These are phyloP conservation scores for Camelus dromedarius DNA, from an alignment of 2,113 vertebrate genomes.

Conservation along the genomic window DNA sequence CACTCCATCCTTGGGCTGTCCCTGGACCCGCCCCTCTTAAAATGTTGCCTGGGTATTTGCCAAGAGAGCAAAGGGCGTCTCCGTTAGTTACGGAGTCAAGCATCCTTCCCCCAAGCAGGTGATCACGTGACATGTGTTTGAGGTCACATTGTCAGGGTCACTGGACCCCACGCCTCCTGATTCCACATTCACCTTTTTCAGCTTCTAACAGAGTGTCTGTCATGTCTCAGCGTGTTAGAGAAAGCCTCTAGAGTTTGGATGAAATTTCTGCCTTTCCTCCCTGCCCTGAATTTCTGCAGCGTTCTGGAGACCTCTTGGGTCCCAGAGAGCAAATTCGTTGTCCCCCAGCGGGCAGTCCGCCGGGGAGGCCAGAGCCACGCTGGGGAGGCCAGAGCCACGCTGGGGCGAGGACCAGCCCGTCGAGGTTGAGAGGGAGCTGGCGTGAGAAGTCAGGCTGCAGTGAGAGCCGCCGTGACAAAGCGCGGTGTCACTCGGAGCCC, in stretches of 20 bases:
- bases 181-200: rapidly evolving
- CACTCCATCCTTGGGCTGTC: background rate
- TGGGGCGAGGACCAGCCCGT: background rate
- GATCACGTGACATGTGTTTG: rapidly evolving
- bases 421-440: background rate
- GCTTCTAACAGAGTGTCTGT: rapidly evolving
- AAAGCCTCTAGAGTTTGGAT: no score
- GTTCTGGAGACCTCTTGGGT: rapidly evolving
- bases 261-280: background rate
- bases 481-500: rapidly evolving
- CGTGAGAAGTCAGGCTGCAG: rapidly evolving
- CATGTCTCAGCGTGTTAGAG: rapidly evolving
- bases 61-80: no score
- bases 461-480: background rate
- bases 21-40: rapidly evolving
- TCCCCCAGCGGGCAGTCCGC: no score
- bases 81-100: rapidly evolving
- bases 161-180: rapidly evolving
- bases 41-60: rapidly evolving
- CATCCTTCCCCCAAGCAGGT: rapidly evolving
- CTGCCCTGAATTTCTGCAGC: background rate
- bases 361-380: rapidly evolving
- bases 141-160: rapidly evolving
- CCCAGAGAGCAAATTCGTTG: background rate
- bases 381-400: rapidly evolving